These are phyloP conservation scores for Papilio aristodemus DNA, from an alignment of 1,140 invertebrate species.

Conservation along the genomic window DNA sequence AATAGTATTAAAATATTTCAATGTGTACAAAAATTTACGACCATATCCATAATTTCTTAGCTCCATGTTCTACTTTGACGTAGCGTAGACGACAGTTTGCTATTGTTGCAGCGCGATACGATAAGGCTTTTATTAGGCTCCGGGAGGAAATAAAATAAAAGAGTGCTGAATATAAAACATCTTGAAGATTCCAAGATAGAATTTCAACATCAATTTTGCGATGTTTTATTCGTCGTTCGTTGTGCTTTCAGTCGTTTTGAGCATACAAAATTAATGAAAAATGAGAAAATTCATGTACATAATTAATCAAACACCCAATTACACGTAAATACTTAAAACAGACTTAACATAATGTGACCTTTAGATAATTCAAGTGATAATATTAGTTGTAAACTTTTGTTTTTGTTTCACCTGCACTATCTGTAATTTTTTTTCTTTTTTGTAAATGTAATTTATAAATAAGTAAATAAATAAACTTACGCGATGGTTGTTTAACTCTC, in stretches of 20 bases:
- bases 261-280: neutral
- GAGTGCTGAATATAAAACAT: conserved; percentile 29
- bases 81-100: conserved; percentile 63
- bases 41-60: conserved; percentile 37
- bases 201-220: neutral
- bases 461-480: no score
- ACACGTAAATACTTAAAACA: no score
- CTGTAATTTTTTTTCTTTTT: no score
- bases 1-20: neutral
- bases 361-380: no score
- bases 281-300: no score
- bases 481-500: no score
- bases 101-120: conserved; percentile 66
- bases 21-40: neutral
- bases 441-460: no score
- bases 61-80: conserved; percentile 59
- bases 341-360: no score
- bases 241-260: neutral
- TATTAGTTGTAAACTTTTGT: no score
- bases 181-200: conserved; percentile 9
- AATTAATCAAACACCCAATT: no score
- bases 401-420: no score
- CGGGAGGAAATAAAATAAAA: conserved; percentile 55
- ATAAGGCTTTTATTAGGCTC: conserved; percentile 73
- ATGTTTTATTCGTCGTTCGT: conserved; percentile 32